A percentile compares a stretch with the other conserved stretches of the same genome.
Evolutionary conservation across 2,888 invertebrate genomes (phyloP).

Genomic region (Agapostemon virescens): DNA sequence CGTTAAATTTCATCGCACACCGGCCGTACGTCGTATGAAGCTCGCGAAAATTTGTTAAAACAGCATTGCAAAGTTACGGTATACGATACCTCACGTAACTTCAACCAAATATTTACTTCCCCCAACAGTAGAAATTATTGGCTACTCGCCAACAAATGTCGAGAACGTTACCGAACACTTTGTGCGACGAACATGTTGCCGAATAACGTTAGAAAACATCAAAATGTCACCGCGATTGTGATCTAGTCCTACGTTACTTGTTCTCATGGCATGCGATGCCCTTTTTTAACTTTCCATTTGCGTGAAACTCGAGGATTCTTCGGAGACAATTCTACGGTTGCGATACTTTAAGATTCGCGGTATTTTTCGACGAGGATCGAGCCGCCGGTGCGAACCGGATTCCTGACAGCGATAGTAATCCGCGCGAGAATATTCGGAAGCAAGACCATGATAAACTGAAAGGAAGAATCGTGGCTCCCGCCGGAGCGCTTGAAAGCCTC

Average conservation of each 20-base stretch:
- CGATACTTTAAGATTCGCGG: neutral
- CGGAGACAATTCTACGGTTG: neutral
- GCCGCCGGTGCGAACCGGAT: neutral
- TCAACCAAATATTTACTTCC: neutral
- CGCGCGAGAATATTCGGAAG: constrained; percentile 49
- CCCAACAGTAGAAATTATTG: neutral
- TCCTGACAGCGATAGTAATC: neutral
- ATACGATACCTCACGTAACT: neutral
- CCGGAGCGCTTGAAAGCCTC: constrained; percentile 53
- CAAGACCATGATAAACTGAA: constrained; percentile 61
- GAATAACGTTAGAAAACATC: neutral
- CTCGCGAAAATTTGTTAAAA: neutral
- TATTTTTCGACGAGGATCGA: neutral
- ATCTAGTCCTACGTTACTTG: neutral
- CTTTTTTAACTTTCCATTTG: neutral
- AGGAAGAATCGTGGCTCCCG: constrained; percentile 61
- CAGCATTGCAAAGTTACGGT: neutral
- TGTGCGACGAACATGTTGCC: neutral
- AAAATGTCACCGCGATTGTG: neutral
- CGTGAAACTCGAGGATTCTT: neutral
- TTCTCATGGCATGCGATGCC: neutral
- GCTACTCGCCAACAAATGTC: neutral
- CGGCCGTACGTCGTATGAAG: neutral
- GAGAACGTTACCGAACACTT: neutral
- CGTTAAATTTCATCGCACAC: neutral